Evolutionary conservation across 37 sponge, comb jelly and placozoan species (phyloP).

Genomic region (Amphimedon queenslandica): DNA sequence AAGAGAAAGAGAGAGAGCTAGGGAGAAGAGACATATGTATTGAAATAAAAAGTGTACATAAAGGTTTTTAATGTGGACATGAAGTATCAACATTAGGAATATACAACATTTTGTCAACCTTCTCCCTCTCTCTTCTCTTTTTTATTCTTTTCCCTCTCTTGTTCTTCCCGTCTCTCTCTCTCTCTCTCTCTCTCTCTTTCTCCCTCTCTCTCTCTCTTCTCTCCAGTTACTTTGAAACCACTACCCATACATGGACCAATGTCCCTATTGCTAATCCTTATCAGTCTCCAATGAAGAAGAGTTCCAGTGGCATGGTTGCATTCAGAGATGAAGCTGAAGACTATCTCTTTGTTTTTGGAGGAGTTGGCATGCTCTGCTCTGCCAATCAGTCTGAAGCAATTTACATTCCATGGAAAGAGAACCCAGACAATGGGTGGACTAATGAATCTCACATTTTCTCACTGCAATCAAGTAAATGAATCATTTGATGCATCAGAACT

Average conservation of each 20-base stretch:
- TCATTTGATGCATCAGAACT: too few species aligned
- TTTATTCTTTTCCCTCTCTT: too few species aligned
- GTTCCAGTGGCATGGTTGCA: slow-evolving; percentile 52
- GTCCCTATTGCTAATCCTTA: not conserved
- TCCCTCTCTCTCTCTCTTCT: not conserved
- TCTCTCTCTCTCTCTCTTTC: not conserved
- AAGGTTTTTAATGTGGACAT: too few species aligned
- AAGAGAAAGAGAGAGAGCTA: too few species aligned
- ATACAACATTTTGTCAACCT: not conserved
- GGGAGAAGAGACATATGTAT: too few species aligned
- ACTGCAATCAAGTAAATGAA: not conserved
- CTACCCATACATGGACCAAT: slow-evolving; percentile 20
- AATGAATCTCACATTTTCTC: slow-evolving; percentile 2
- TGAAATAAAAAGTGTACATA: too few species aligned
- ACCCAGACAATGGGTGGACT: slow-evolving; percentile 13
- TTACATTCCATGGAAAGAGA: slow-evolving; percentile 10
- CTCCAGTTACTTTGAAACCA: slow-evolving; percentile 5
- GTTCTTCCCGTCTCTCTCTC: not conserved
- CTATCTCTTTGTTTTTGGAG: not conserved
- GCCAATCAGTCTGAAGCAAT: not conserved
- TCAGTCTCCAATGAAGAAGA: slow-evolving; percentile 40
- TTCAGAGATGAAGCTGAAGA: slow-evolving; percentile 4
- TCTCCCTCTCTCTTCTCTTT: slow-evolving; percentile 3
- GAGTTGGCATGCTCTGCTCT: not conserved
- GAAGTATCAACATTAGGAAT: not conserved